Evolutionary conservation across 2,113 vertebrate species (phyloP), one percentile per base, ranked within the genome.

Genomic region (Nothoprocta pentlandii): DNA sequence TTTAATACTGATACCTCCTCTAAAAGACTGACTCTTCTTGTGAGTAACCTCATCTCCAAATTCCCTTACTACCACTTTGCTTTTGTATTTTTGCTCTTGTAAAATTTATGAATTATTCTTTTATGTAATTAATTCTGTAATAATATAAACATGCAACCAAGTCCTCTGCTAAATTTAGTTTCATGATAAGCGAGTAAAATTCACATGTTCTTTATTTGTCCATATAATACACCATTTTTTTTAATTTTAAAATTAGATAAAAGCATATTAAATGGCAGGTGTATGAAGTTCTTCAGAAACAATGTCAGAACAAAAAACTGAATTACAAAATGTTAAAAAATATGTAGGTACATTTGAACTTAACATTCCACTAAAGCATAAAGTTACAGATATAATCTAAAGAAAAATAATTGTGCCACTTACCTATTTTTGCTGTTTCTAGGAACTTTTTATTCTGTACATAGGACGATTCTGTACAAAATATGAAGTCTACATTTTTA

Each of bases 401-500:
- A 95, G 97, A 98, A 98, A 98, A 98, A 98, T 97, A 98, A 98
- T 96, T 97, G 96, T 98, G 97, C 97, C 97, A 98, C 97, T 98
- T 98, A 98, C 97, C 98, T 98, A 98, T 94, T 97, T 97, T 97
- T 97, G 97, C 96, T 95, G 97, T 98, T 98, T 98, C 98, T 98
- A 98, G 96, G 97, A 98, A 98, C 93, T 94, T 97, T 98, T 98
- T 95, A 98, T 98, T 98, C 98, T 99, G 99, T 99, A 99, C 98
- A 99, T 97, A 97, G 98, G 98, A 99, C 97, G 86, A 98, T 98
- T 98, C 99, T 99, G 98, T 99, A 99, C 99, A 99, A 99, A 99
- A 99, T 99, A 99, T 98, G 98, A 99, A 98, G 98, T 99, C 99
- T 99, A 99, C 98, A 98, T 98, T 99, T 99, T 98, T 99, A 98